A percentile compares a stretch with the other conserved stretches of the same genome.
These are phyloP conservation scores for Ellobium chinense DNA, from an alignment of 2,888 invertebrate genomes.

Conservation along the genomic window DNA sequence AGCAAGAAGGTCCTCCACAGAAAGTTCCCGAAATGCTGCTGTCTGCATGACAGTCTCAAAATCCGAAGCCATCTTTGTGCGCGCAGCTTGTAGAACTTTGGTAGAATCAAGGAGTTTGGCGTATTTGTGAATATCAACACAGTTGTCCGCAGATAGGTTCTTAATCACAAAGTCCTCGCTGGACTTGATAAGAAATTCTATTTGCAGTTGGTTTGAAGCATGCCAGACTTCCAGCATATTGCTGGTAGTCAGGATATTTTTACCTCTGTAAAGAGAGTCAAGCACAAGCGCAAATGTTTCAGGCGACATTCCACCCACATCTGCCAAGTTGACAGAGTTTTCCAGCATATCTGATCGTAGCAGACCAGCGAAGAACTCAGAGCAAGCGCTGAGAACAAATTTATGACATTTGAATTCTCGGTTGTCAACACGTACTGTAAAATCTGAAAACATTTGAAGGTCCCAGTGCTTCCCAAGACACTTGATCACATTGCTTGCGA, in stretches of 20 bases:
- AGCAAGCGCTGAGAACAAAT: slow-evolving; percentile 6
- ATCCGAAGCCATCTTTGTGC: no score
- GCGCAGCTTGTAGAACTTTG: no score
- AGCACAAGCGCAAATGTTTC: background rate
- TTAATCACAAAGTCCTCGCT: background rate
- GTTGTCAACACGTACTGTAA: slow-evolving; percentile 1
- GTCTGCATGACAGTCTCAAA: no score
- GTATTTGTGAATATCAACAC: background rate
- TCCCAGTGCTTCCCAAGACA: background rate
- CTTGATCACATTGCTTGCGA: no score
- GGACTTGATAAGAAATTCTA: background rate
- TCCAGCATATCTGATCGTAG: slow-evolving; percentile 5
- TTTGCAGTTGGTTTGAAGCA: background rate
- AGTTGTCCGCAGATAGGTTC: background rate
- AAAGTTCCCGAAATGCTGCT: no score
- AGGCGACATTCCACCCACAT: background rate
- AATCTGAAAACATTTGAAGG: background rate
- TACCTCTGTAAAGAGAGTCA: background rate
- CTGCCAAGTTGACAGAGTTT: background rate
- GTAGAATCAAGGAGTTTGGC: background rate
- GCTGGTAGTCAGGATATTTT: background rate
- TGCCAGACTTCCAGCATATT: slow-evolving; percentile 8
- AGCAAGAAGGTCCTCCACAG: no score
- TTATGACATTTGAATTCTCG: background rate
- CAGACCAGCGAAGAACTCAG: background rate